Percentiles rank a stretch among this genome's conserved stretches.
phyloP scores from a whole-genome alignment of 1,140 invertebrate species.

The Heliothis virescens region DNA sequence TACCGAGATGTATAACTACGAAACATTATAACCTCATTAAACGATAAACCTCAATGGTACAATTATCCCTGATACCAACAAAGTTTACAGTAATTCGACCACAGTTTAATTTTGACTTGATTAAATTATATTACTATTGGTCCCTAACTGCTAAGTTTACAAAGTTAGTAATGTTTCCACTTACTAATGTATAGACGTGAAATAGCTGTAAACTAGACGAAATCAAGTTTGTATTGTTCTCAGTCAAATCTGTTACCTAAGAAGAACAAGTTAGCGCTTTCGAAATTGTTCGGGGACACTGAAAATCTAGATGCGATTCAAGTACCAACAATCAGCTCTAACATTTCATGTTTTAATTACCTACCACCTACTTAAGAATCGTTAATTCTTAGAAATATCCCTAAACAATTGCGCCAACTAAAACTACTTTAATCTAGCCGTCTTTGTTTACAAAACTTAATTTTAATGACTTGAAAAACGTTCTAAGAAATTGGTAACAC shows the following conservation, averaged over 20 bases:
- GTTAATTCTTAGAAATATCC: too few relatives aligned
- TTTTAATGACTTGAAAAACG: too few relatives aligned
- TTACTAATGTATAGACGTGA: background rate
- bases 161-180: constrained; percentile 3
- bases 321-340: constrained; percentile 1
- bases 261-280: background rate
- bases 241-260: background rate
- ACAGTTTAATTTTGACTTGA: constrained; percentile 31
- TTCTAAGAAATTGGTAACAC: background rate
- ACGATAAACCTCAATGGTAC: background rate
- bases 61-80: constrained; percentile 10
- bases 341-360: too few relatives aligned
- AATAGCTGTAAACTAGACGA: constrained; percentile 3
- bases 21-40: background rate
- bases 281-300: constrained; percentile 4
- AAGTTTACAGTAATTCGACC: constrained; percentile 18
- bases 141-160: constrained; percentile 1
- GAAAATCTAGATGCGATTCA: constrained; percentile 18
- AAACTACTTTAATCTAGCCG: too few relatives aligned
- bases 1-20: too few relatives aligned
- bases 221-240: constrained; percentile 16
- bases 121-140: constrained; percentile 23
- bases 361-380: too few relatives aligned
- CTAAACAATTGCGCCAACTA: too few relatives aligned
- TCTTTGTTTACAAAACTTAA: too few relatives aligned